Evolutionary conservation across 1,140 invertebrate species (phyloP), one percentile per base, ranked within the genome.

Genomic region (Drosophila sp.): DNA sequence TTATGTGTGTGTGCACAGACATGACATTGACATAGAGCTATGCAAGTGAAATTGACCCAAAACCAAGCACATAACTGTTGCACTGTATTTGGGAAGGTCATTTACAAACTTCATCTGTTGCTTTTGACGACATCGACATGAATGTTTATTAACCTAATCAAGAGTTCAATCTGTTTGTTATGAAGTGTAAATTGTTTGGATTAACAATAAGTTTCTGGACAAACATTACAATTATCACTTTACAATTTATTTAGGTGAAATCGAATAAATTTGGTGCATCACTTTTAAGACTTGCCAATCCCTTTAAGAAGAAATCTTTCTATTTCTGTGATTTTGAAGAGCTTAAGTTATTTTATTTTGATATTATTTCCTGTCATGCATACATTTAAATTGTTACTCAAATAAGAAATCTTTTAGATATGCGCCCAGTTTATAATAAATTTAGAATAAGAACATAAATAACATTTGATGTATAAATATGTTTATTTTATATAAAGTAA

Each of bases 401-500:
- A 29, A 29, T 29, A 0, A 29, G 27, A 5, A 29, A 29, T 29
- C 3, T 6, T 6, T 29, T 29, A n/a, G n/a, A n/a, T n/a, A n/a
- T n/a, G n/a, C n/a, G n/a, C n/a, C n/a, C 27, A 21, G 21, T 21
- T 21, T 21, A 29, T 29, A 29, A 29, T 0, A 29, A 29, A 13
- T 6, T 13, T 38, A n/a, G n/a, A n/a, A 11, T 13, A 13, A 38
- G 13, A 6, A 4, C 36, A 13, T 29, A 2, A 29, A 29, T 29
- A 29, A 32, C n/a, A 1, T 25, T 48, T 53, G 16, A 27, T 43
- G 32, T 66, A 66, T 58, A 66, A 72, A 66, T 72, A 70, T 40
- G 3, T 72, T 43, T 66, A 66, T 66, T 53, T 41, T 29, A 65
- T 36, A 65, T 65, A 34, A 56, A 71, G n/a, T 43, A 64, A 18